These are phyloP conservation scores for Drosophila quinaria DNA, from an alignment of 2,888 invertebrate genomes.

Conservation along the genomic window DNA sequence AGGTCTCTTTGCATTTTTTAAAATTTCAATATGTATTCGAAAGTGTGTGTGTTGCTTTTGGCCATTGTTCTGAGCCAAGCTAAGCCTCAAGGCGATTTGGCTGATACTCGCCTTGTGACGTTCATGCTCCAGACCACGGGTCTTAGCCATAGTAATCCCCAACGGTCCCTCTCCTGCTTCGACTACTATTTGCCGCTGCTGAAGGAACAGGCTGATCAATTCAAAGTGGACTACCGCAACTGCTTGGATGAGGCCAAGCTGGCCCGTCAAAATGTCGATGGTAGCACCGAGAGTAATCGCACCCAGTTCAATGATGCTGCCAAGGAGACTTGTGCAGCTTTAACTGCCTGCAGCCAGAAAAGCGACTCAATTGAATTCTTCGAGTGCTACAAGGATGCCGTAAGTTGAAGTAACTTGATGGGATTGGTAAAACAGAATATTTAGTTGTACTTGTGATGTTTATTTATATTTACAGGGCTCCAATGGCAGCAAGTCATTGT, in stretches of 20 bases:
- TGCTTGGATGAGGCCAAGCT: background rate
- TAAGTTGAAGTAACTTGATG: too few relatives aligned
- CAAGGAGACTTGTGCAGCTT: background rate
- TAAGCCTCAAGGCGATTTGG: background rate
- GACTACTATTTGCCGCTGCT: background rate
- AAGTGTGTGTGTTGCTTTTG: constrained; percentile 2
- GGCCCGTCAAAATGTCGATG: background rate
- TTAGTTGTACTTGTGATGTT: too few relatives aligned
- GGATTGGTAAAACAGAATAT: too few relatives aligned
- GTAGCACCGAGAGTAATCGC: background rate
- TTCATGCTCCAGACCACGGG: background rate
- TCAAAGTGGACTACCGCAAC: background rate
- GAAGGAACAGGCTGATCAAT: background rate
- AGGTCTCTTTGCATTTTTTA: too few relatives aligned
- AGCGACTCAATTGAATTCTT: too few relatives aligned
- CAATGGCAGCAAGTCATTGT: too few relatives aligned
- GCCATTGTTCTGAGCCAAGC: background rate
- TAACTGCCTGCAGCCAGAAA: too few relatives aligned
- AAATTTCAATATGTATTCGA: background rate
- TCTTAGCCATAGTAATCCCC: too few relatives aligned
- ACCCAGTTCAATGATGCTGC: background rate
- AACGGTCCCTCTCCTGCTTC: background rate
- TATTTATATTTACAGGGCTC: too few relatives aligned
- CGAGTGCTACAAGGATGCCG: too few relatives aligned
- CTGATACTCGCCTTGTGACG: background rate